Evolutionary conservation across 1,140 invertebrate species (phyloP), one percentile per base, ranked within the genome.

Genomic region (Doryteuthis pealeii): DNA sequence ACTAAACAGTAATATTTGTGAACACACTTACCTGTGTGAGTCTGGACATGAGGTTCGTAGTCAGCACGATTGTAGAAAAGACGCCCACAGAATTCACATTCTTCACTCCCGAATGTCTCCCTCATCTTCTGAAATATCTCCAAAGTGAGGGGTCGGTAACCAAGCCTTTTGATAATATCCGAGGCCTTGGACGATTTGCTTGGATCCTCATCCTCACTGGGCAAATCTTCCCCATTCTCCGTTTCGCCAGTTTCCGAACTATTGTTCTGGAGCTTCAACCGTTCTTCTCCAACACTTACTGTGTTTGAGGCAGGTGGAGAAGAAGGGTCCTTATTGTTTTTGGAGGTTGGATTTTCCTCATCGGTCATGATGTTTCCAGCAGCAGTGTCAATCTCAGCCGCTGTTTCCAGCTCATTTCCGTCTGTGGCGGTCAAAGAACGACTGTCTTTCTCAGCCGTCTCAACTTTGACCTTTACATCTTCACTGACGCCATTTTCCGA

Each of bases 1-100:
- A n/a, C n/a, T n/a, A n/a, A n/a, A n/a, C n/a, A n/a, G n/a, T n/a
- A n/a, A n/a, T n/a, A n/a, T n/a, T n/a, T n/a, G n/a, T n/a, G n/a
- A n/a, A n/a, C n/a, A n/a, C n/a, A 71, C 79, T 75, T 71, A 86
- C 84, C 85, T 80, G 82, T 84, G 72, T 87, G 86, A 40, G 84
- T 87, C 12, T 79, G 68, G 1, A 86, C 71, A 78, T 88, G 87
- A 40, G 83, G 80, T 65, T 87, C 83, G 77, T 83, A 85, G 71
- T 88, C 87, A 30, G 73, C 70, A 43, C 83, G 82, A 40, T 78
- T 84, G 76, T 83, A 84, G 72, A 86, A 87, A 26, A 87, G 73
- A 22, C 85, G 76, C 0, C 87, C 87, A 81, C 87, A 88, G 73
- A 78, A 87, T 78, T 87, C 83, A 79, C 87, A 88, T 74, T 88